These are phyloP conservation scores for Apostichopus parvimensis DNA, from an alignment of 35 echinoderm and acorn worm species.

Conservation along the genomic window DNA sequence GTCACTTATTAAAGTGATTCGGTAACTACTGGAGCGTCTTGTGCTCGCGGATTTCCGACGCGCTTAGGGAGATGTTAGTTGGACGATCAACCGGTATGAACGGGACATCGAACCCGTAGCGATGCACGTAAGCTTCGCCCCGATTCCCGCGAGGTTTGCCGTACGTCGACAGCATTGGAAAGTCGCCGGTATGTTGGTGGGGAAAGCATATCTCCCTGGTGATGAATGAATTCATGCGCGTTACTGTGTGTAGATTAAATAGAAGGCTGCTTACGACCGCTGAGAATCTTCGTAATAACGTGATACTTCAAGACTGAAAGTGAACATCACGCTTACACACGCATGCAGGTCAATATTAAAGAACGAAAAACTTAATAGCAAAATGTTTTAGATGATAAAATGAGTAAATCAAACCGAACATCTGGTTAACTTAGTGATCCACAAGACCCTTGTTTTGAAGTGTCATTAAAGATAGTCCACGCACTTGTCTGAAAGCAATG, in stretches of 20 bases:
- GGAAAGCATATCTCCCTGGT: slow-evolving; percentile 9
- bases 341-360: too few relatives aligned
- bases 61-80: not conserved
- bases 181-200: slow-evolving; percentile 9
- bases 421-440: too few relatives aligned
- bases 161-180: slow-evolving; percentile 13
- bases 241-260: not conserved
- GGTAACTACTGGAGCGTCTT: not conserved
- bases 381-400: too few relatives aligned
- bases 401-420: too few relatives aligned
- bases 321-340: not conserved
- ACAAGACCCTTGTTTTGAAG: too few relatives aligned
- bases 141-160: slow-evolving; percentile 25
- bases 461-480: too few relatives aligned
- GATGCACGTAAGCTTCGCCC: not conserved
- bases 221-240: slow-evolving; percentile 24
- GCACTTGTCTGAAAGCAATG: too few relatives aligned
- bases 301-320: not conserved
- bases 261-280: not conserved
- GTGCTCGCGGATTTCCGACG: not conserved
- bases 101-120: not conserved
- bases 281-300: not conserved
- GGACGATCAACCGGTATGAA: not conserved
- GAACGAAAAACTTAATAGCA: too few relatives aligned
- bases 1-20: not conserved